Percentiles rank a stretch among this genome's conserved stretches.
These are phyloP conservation scores for Connochaetes taurinus DNA, from an alignment of 2,113 vertebrate genomes.

Conservation along the genomic window DNA sequence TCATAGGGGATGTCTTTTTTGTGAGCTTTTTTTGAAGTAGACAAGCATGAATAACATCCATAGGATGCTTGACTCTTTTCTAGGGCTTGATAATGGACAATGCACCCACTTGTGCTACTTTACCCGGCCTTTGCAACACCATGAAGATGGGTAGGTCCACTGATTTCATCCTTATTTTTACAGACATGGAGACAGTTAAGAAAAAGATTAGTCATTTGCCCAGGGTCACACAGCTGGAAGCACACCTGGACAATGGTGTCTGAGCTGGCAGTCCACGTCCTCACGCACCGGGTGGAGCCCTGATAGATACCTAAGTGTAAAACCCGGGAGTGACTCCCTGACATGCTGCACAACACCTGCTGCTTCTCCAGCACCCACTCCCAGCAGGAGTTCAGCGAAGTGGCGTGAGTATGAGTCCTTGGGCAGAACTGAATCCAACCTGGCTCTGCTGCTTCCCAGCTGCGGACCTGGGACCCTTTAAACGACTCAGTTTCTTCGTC, in stretches of 20 bases:
- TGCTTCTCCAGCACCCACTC: background rate
- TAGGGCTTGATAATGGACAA: background rate
- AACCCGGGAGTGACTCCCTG: background rate
- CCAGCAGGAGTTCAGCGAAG: accelerated
- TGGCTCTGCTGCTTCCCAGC: background rate
- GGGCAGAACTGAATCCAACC: background rate
- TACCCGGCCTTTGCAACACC: background rate
- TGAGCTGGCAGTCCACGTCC: background rate
- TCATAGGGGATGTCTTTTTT: background rate
- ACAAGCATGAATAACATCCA: background rate
- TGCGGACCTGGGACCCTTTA: background rate
- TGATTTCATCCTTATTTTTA: background rate
- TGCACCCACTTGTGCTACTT: background rate
- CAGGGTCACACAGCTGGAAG: background rate
- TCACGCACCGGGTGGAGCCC: background rate
- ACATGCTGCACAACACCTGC: accelerated
- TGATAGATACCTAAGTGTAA: background rate
- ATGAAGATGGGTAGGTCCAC: background rate
- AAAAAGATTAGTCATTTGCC: background rate
- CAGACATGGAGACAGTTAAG: background rate
- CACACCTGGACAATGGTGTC: background rate
- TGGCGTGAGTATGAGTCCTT: background rate
- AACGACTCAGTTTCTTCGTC: background rate
- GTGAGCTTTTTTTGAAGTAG: background rate
- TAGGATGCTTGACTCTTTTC: background rate